Conservation (phyloP, 2,888 invertebrate species). For the Sminthurinus aureus region DNA sequence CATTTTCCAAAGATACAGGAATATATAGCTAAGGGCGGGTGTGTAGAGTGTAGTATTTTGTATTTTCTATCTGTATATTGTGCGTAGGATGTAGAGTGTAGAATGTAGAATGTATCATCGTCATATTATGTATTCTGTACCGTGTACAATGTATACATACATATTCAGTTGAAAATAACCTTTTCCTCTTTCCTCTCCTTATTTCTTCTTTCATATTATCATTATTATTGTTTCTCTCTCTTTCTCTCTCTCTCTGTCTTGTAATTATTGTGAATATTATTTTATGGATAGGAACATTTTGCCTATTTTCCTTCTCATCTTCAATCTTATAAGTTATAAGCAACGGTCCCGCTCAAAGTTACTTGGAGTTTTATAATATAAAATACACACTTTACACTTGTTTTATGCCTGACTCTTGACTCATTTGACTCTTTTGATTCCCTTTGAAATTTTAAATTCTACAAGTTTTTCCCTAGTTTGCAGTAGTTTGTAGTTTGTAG, state of each 20-base stretch:
- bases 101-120: neutral
- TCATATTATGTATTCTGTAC: neutral
- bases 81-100: neutral
- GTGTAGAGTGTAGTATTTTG: neutral
- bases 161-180: constrained; percentile 5
- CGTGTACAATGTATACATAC: neutral
- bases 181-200: neutral
- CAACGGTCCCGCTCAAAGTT: too few relatives aligned
- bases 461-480: too few relatives aligned
- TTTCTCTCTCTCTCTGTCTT: neutral
- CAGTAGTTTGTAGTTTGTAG: too few relatives aligned
- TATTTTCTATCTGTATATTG: neutral
- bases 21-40: constrained; percentile 6
- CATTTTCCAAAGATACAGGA: neutral
- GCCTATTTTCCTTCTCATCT: too few relatives aligned
- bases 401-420: neutral
- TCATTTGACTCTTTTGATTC: neutral
- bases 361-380: too few relatives aligned
- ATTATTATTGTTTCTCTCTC: neutral
- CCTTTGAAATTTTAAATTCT: neutral
- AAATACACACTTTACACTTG: neutral
- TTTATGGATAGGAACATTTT: neutral
- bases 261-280: constrained; percentile 22
- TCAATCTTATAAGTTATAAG: too few relatives aligned
- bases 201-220: too few relatives aligned